Base-by-base conservation (phyloP, 2,113 vertebrate genomes). In the Suncus etruscus region DNA sequence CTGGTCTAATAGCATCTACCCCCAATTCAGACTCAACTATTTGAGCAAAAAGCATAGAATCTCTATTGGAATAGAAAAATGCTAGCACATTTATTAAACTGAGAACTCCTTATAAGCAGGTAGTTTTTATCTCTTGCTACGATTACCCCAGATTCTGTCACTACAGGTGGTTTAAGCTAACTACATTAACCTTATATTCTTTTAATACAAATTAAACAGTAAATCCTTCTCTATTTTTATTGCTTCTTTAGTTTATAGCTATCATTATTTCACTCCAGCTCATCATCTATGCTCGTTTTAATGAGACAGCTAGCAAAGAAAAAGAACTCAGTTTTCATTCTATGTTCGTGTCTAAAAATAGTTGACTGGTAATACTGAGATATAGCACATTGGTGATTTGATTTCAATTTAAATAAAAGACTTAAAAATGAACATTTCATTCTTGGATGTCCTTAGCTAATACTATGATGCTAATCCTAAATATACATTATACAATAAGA, bases 401-500 rank as follows among this genome's bases (percentile, higher is more conserved):
- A 95, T 93, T 95, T 93, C 77, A 90, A 94, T 93, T 92, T 72
- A 91, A 94, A 87, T 95, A 86, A 88, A 85, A 75, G 16, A 73
- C 18, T 89, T 94, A 70, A 94, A 93, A 86, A 88, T 25, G 58
- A 91, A 91, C 91, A 78, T 24, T 78, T 50, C n/a, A 75, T 18
- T 76, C n/a, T 79, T 79, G 25, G 65, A 32, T 94, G 94, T 86
- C 91, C 39, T 92, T 84, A 92, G 94, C 89, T 94, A 94, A 93
- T 91, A 87, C 85, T 95, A 74, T 82, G 93, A 94, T 95, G 82
- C 58, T 92, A 96, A 95, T 94, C 70, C 31, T 63, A 85, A 92
- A 84, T 73, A 78, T 72, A 27, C 1, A 87, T 93, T 92, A 89
- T 48, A 72, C 20, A 63, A 87, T 87, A 61, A 82, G 75, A 90